Percentiles rank a stretch among this genome's conserved stretches.
These are phyloP conservation scores for Raja brachyura DNA, from an alignment of 2,113 vertebrate species.

Conservation along the genomic window DNA sequence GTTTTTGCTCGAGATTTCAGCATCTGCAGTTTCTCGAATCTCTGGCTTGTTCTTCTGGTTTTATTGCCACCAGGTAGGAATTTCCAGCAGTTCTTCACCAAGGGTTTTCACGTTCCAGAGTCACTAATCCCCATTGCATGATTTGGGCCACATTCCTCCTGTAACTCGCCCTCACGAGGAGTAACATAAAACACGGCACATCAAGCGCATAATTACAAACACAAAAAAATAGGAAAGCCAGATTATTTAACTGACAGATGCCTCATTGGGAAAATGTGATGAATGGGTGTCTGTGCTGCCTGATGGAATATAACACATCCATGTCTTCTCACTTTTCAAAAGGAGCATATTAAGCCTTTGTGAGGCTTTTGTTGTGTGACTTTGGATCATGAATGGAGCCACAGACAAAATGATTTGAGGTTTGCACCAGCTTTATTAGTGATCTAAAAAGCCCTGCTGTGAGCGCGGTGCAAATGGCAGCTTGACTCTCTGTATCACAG, in stretches of 20 bases:
- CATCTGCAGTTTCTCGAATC: no score
- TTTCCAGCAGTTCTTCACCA: background rate
- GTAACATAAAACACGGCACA: background rate
- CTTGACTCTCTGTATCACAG: background rate
- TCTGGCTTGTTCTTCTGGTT: no score
- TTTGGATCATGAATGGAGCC: slow-evolving; percentile 13
- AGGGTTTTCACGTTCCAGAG: background rate
- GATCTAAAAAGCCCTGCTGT: slow-evolving; percentile 15
- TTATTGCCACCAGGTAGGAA: background rate
- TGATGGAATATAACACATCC: slow-evolving; percentile 10
- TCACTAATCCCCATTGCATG: background rate
- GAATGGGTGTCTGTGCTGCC: background rate
- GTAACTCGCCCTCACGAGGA: background rate
- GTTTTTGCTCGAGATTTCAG: no score
- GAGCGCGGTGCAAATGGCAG: slow-evolving; percentile 17
- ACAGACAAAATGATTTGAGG: slow-evolving; percentile 22
- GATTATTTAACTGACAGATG: background rate
- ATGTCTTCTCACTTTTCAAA: slow-evolving; percentile 27
- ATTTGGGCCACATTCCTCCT: background rate
- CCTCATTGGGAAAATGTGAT: slow-evolving; percentile 22
- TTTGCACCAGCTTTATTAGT: slow-evolving; percentile 21
- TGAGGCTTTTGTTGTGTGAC: slow-evolving; percentile 28
- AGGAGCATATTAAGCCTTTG: background rate
- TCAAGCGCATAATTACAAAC: no score
- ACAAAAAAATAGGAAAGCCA: background rate